Base-by-base conservation (phyloP, 2,888 invertebrate species). In the Troides helena region DNA sequence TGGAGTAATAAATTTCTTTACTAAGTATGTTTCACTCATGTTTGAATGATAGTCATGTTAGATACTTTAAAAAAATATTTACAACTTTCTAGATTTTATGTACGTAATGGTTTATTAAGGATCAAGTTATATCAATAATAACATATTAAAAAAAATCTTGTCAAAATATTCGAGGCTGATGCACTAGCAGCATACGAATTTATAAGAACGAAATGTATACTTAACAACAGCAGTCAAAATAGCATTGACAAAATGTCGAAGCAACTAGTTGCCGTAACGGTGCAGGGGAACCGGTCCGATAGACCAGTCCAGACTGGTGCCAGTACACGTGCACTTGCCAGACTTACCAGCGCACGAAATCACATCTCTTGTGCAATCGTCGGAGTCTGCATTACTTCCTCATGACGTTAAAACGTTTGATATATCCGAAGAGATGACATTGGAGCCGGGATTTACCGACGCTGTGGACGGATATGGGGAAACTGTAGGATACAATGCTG, bases 221-320 rank as follows among this genome's bases (percentile, higher is more conserved):
- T 57, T 61, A n/a, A 70, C 67, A 70, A 70, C 64, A 67, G 61
- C 69, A 67, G 61, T 66, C 62, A 71, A 56, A 64, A 71, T 72
- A 43, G 69, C 71, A 74, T 65, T 70, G 68, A 72, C 71, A 72
- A 72, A 69, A 62, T 69, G 14, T 50, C 36, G 50, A 74, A 72
- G 74, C 76, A 75, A 75, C 76, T 71, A 70, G 65, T 67, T 60
- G 65, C 75, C 74, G 69, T 85, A 86, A 86, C 86, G 84, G 85
- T 81, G 74, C 72, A 67, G 65, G n/a, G 66, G 74, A 86, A 85
- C 86, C 85, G 85, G 86, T 86, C 78, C 76, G 79, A 72, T 76
- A 77, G 76, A 68, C 71, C 72, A 72, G 72, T 75, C 65, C 68
- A 64, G 73, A 14, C 58, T 67, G 70, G 69, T 72, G 60, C 66